Percentiles rank a stretch among this genome's conserved stretches.
Evolutionary conservation across 2,888 invertebrate species (phyloP).

Genomic region (Phalangium opilio): DNA sequence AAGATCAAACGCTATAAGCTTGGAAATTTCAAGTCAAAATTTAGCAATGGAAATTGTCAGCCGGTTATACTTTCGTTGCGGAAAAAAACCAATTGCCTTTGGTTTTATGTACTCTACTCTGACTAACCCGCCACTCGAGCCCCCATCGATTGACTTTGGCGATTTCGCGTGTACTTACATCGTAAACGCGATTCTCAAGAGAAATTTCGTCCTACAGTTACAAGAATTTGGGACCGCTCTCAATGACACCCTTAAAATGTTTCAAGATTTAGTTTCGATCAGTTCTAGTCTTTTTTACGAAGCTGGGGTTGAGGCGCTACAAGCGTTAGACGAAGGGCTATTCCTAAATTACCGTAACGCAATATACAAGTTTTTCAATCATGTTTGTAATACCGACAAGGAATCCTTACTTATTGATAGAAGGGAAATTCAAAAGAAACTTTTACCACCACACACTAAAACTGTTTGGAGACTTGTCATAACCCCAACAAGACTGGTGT

Average conservation of each 20-base stretch:
- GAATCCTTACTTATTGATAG: no score
- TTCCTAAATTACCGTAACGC: no score
- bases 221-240: no score
- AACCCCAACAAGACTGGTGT: slow-evolving; percentile 16
- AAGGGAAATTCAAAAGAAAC: no score
- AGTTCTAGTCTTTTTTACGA: no score
- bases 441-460: no score
- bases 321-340: no score
- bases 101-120: not conserved
- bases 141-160: not conserved
- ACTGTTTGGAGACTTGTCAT: slow-evolving; percentile 16
- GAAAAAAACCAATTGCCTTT: slow-evolving; percentile 9
- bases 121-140: not conserved
- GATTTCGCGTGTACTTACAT: slow-evolving; percentile 11
- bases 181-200: slow-evolving; percentile 9
- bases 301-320: no score
- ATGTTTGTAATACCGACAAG: no score
- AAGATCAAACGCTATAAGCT: slow-evolving; percentile 8
- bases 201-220: slow-evolving; percentile 7
- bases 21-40: not conserved
- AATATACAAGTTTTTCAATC: no score
- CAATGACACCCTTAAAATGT: no score
- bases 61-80: slow-evolving; percentile 8
- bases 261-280: no score
- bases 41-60: slow-evolving; percentile 6